Evolutionary conservation across 2,888 invertebrate genomes (phyloP), one percentile per base, ranked within the genome.

Genomic region (Xestoiulus laeticollis): DNA sequence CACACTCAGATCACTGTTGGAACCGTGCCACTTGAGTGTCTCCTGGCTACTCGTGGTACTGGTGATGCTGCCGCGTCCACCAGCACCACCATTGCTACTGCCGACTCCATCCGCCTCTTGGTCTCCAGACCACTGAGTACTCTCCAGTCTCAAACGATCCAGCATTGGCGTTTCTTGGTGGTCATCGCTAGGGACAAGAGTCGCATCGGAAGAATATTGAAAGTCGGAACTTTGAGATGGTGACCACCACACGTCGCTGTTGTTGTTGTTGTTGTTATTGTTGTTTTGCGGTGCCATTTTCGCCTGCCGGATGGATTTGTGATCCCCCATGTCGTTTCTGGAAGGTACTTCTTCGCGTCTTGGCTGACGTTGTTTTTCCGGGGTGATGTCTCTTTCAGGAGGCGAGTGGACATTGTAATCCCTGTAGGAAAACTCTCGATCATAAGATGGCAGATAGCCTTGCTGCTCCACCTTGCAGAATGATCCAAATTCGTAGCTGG

Each of bases 1-100:
- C 89, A 94, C 94, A 88, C 95, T 95, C 84, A 96, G 94, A 91
- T 96, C 95, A 92, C 95, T 95, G 93, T 95, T 94, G 6, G 95
- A 95, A 83, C 95, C 95, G 91, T 96, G 94, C 95, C 96, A 96
- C 92, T 96, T 96, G 10, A 96, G 92, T 1, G 96, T 96, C 91
- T 96, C 96, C 90, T 95, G 95, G 87, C 91, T 90, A 78, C 95
- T 95, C n/a, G 94, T 94, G 90, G 94, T 94, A 30, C 92, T 92
- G 10, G 91, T 91, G 33, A 91, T 91, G 91, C 94, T 94, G 91
- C 94, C 94, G 88, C 94, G 92, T 32, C 91, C 91, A 89, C 90
- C 90, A 59, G 91, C 91, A 53, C 90, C 90, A 87, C 91, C 91
- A 30, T 90, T 89, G 78, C 88, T 87, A 88, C 89, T 87, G 87